Conservation (phyloP, 2,888 invertebrate species). For the Zeuzera pyrina region DNA sequence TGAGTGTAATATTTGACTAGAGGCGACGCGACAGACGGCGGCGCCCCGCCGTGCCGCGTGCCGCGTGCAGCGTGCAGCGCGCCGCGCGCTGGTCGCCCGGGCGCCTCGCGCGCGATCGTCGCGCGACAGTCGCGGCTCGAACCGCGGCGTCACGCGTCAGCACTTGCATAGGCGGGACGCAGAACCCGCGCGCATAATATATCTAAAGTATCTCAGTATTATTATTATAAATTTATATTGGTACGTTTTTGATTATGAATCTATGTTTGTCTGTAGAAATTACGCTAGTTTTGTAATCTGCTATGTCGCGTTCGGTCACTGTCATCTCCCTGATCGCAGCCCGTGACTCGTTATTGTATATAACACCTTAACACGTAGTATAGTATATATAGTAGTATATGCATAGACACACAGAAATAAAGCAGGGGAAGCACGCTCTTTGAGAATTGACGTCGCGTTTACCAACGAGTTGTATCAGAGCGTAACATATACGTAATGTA, state of each 20-base stretch:
- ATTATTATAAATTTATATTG: conserved; percentile 71
- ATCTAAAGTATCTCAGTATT: conserved; percentile 64
- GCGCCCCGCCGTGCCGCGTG: conserved; percentile 11
- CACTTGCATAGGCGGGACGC: conserved; percentile 12
- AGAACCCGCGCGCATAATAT: conserved; percentile 18
- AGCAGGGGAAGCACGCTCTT: conserved; percentile 52
- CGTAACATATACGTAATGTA: conserved; percentile 15
- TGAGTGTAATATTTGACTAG: conserved; percentile 73
- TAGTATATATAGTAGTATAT: conserved; percentile 50
- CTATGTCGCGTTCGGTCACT: conserved; percentile 43
- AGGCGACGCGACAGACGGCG: conserved; percentile 44
- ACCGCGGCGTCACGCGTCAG: conserved; percentile 10
- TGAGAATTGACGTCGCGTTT: conserved; percentile 59
- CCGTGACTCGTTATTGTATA: conserved; percentile 52
- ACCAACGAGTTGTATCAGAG: conserved; percentile 26
- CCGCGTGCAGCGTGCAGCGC: not conserved
- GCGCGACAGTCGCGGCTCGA: not conserved
- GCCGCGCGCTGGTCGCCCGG: not conserved
- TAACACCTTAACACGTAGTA: conserved; percentile 63
- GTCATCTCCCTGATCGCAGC: conserved; percentile 57
- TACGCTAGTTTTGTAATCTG: conserved; percentile 64
- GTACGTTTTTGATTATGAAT: conserved; percentile 81
- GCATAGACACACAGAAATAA: conserved; percentile 52
- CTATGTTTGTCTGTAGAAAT: conserved; percentile 74
- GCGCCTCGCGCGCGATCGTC: not conserved